phyloP scores from a whole-genome alignment of 2,888 invertebrate species.

The Nasonia oneida region DNA sequence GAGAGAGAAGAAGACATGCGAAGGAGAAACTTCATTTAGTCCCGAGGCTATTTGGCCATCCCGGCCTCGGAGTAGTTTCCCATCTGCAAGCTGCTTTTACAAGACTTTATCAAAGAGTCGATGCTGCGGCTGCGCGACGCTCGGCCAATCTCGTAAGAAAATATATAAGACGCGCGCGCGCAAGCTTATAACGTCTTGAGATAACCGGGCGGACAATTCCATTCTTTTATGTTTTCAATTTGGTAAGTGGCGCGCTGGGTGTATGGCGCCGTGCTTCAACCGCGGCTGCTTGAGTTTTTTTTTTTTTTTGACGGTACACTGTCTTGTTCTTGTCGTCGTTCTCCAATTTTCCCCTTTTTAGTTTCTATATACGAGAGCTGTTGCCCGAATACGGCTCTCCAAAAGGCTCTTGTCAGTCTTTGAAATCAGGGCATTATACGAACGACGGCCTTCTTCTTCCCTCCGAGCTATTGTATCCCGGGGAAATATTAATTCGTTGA shows the following conservation, averaged over 20 bases:
- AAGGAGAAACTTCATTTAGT: slow-evolving; percentile 38
- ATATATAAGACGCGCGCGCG: slow-evolving; percentile 12
- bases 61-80: slow-evolving; percentile 32
- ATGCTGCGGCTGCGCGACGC: slow-evolving; percentile 22
- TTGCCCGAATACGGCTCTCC: not conserved
- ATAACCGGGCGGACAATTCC: slow-evolving; percentile 46
- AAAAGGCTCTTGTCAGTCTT: slow-evolving; percentile 16
- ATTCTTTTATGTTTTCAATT: slow-evolving; percentile 54
- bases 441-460: not conserved
- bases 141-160: slow-evolving; percentile 30
- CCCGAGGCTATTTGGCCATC: slow-evolving; percentile 48
- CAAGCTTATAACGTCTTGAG: slow-evolving; percentile 34
- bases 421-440: not conserved
- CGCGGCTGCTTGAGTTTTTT: slow-evolving; percentile 8
- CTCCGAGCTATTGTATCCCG: not conserved
- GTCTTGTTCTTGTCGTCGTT: not conserved
- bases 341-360: slow-evolving; percentile 32
- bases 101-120: slow-evolving; percentile 53
- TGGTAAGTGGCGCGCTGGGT: slow-evolving; percentile 26
- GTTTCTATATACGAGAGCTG: not conserved
- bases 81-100: slow-evolving; percentile 58
- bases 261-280: not conserved
- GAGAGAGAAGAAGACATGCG: not conserved
- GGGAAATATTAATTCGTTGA: not conserved
- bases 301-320: not conserved